phyloP scores from a whole-genome alignment of 2,888 invertebrate species.

The Glyphotaelius pellucidus region DNA sequence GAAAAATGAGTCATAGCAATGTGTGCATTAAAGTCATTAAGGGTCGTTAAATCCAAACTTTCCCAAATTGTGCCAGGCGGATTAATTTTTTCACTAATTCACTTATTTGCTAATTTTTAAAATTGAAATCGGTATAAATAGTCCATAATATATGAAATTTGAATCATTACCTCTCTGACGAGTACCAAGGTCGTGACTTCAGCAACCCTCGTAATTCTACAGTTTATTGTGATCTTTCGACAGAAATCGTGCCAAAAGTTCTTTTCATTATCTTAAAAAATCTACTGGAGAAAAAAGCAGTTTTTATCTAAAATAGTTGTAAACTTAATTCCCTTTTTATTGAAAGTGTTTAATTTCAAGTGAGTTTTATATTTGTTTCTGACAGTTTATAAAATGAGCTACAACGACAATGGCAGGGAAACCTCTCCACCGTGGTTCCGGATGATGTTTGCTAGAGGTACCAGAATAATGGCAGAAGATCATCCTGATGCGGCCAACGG shows the following conservation, averaged over 20 bases:
- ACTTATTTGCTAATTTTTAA: too few species aligned
- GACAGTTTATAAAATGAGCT: background rate
- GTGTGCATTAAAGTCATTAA: too few species aligned
- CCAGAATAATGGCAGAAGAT: background rate
- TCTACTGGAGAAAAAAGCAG: background rate
- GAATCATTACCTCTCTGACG: too few species aligned
- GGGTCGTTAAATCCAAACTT: too few species aligned
- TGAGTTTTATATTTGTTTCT: background rate
- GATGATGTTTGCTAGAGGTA: background rate
- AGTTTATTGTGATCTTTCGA: background rate
- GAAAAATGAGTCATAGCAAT: too few species aligned
- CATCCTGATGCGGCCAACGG: background rate
- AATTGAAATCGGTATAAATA: too few species aligned
- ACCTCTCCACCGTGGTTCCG: background rate
- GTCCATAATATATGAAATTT: background rate
- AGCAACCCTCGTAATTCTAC: background rate
- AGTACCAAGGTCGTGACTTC: too few species aligned
- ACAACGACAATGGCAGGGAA: background rate
- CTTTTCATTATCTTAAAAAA: background rate
- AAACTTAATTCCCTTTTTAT: background rate
- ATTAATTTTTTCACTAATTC: too few species aligned
- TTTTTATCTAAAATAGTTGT: background rate
- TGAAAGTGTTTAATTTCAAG: background rate
- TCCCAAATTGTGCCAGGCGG: too few species aligned
- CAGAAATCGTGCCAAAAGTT: background rate